A percentile compares a stretch with the other conserved stretches of the same genome.
phyloP scores from a whole-genome alignment of 2,797 vertebrate species.

The Muscicapa striata region DNA sequence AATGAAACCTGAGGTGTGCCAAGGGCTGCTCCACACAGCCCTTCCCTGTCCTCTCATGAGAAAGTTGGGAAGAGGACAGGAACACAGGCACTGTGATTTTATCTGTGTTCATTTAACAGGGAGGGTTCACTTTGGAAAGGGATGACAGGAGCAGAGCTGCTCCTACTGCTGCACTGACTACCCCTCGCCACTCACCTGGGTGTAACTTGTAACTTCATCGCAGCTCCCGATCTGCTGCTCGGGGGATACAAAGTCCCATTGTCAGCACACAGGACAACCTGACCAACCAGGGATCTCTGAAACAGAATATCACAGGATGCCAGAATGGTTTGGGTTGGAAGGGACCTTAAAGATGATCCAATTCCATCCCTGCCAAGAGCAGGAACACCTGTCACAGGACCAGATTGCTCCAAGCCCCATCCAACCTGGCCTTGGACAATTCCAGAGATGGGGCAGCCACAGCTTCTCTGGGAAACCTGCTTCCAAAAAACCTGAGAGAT shows the following conservation, averaged over 20 bases:
- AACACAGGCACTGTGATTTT: not conserved
- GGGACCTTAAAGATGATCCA: not conserved
- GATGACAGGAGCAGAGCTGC: not conserved
- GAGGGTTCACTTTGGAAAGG: not conserved
- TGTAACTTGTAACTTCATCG: accelerated
- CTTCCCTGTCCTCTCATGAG: not conserved
- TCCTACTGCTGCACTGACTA: accelerated
- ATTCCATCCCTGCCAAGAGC: accelerated
- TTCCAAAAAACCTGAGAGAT: not conserved
- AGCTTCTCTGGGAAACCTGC: accelerated
- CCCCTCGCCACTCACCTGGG: not conserved
- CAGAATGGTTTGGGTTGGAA: not conserved
- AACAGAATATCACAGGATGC: not conserved
- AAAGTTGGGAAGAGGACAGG: not conserved
- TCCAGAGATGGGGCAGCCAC: not conserved
- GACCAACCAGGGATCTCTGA: accelerated
- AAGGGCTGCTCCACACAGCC: not conserved
- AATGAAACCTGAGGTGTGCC: not conserved
- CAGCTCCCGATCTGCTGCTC: accelerated
- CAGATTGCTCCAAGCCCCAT: not conserved
- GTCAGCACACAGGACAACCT: accelerated
- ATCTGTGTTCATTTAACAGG: not conserved
- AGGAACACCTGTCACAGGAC: accelerated
- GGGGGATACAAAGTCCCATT: not conserved
- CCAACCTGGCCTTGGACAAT: not conserved